Percentiles rank a stretch among this genome's conserved stretches.
Conservation (phyloP, 2,797 vertebrate species). For the Glyptemys insculpta region DNA sequence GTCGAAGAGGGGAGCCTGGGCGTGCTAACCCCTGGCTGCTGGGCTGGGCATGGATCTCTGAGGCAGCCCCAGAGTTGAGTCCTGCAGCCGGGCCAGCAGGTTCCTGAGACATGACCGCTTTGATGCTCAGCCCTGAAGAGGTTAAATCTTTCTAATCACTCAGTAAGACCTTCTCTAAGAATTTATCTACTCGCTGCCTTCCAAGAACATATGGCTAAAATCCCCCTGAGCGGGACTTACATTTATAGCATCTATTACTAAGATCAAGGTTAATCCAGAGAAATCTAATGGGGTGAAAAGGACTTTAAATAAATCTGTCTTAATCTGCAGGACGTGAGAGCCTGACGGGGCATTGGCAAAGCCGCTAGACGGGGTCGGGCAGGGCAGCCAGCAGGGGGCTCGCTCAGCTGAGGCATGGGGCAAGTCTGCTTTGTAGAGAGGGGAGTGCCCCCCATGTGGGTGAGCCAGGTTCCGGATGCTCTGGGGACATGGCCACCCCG, state of each 20-base stretch:
- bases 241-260: conserved; percentile 77
- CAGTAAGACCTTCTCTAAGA: conserved; percentile 70
- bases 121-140: conserved; percentile 26
- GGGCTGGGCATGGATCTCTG: background rate
- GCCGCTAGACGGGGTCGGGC: rapidly evolving
- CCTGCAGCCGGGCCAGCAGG: background rate
- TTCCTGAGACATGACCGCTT: background rate
- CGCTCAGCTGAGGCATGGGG: too few species aligned
- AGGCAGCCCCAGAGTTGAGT: background rate
- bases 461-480: background rate
- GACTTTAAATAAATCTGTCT: conserved; percentile 73
- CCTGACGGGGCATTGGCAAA: conserved; percentile 56
- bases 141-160: conserved; percentile 73
- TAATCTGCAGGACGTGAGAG: conserved; percentile 65
- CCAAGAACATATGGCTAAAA: conserved; percentile 77
- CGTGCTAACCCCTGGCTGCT: too few species aligned
- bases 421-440: background rate
- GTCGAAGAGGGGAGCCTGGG: too few species aligned
- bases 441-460: too few species aligned
- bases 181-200: conserved; percentile 75
- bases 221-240: conserved; percentile 73
- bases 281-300: conserved; percentile 78
- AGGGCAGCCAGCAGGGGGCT: background rate
- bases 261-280: conserved; percentile 79
- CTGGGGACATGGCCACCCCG: background rate